phyloP scores from a whole-genome alignment of 2,888 invertebrate genomes.

The Pristionchus entomophagus region DNA sequence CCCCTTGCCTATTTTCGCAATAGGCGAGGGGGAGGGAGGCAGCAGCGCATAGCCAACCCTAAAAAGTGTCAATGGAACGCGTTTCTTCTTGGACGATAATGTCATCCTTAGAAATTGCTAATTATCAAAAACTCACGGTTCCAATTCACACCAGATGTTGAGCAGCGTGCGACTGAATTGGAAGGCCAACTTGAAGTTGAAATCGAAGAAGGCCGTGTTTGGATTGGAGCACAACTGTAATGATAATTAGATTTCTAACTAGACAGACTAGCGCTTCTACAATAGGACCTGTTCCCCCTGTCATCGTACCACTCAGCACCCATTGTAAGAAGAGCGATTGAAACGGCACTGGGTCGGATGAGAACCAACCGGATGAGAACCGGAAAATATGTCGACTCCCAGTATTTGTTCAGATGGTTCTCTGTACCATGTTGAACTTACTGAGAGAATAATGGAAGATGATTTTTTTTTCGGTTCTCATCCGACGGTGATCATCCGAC shows the following conservation, averaged over 20 bases:
- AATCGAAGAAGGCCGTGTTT: slow-evolving; percentile 29
- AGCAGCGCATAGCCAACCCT: too few relatives aligned
- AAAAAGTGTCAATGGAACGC: too few relatives aligned
- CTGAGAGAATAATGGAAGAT: not conserved
- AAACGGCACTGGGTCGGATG: not conserved
- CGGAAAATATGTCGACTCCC: not conserved
- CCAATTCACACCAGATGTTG: slow-evolving; percentile 36
- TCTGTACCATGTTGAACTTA: not conserved
- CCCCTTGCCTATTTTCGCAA: too few relatives aligned
- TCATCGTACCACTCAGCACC: too few relatives aligned
- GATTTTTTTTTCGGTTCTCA: not conserved
- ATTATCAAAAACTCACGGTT: slow-evolving; percentile 4
- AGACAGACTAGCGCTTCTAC: too few relatives aligned
- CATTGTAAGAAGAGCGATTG: not conserved
- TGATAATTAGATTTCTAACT: too few relatives aligned
- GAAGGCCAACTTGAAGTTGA: slow-evolving; percentile 38
- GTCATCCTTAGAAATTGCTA: not conserved
- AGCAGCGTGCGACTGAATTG: slow-evolving; percentile 39
- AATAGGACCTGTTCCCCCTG: too few relatives aligned
- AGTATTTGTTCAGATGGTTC: not conserved
- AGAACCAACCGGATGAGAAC: not conserved
- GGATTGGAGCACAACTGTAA: slow-evolving; percentile 36
- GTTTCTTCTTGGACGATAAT: too few relatives aligned
- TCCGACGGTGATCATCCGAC: not conserved
- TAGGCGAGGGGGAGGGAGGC: too few relatives aligned